Base-by-base conservation (phyloP, 64 coral and sea anemone species). In the Stylophora pistillata region DNA sequence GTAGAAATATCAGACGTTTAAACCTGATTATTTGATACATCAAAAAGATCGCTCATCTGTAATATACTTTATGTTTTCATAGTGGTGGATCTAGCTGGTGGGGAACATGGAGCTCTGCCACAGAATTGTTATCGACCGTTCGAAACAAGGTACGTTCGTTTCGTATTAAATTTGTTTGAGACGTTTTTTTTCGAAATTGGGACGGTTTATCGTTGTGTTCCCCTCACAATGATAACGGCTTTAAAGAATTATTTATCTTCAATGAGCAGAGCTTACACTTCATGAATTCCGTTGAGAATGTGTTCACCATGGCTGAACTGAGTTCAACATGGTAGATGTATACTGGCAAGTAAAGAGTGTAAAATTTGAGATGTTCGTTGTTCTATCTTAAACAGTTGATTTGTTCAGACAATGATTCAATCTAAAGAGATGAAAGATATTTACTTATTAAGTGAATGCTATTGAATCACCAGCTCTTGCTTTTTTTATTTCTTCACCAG, bases 31-130 rank as follows among this genome's bases (percentile, higher is more conserved):
- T 41, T 31, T 71, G 15, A 30, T 9, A 59, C 56, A n/a, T 77
- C 59, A 17, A 78, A 3, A 23, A 60, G 21, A 15, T 30, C 23
- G 9, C 78, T 87, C 6, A 18, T 65, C 23, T 56, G 82, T 2
- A 72, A 63, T n/a, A 6, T 64, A n/a, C 30, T 66, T 55, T 57
- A 79, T 96, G 27, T 59, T 61, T 29, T 87, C 86, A 20, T 78
- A 96, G 94, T 25, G 91, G 94, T 58, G 94, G 94, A 79, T 74
- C 84, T 56, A 72, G 94, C 57, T 96, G 94, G 94, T 96, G 94
- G 94, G 81, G 90, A 5, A 55, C 94, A 3, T 96, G 94, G 94
- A 91, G 94, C 15, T 73, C 74, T 47, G 37, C 37, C 37, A 47
- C 37, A 4, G 91, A 88, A 71, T 82, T 96, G 15, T 32, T 96